phyloP scores from a whole-genome alignment of 2,797 vertebrate species.

The Cossypha caffra region DNA sequence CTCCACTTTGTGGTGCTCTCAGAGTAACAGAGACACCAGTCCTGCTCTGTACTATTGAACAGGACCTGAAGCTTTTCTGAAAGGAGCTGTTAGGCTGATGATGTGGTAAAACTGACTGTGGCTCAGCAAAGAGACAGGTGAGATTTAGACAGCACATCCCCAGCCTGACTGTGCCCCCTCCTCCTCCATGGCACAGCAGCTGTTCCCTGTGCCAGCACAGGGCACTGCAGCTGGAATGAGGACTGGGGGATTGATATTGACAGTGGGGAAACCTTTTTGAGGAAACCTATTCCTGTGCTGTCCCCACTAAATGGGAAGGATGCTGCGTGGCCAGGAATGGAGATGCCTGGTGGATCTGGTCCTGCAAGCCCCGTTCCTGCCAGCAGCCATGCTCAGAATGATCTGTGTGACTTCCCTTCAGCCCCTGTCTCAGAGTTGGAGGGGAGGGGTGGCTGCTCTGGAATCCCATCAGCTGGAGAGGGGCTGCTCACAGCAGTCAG shows the following conservation, averaged over 20 bases:
- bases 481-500: neutral
- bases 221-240: neutral
- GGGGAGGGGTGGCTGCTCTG: neutral
- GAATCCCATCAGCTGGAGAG: neutral
- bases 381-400: neutral
- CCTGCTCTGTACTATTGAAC: neutral
- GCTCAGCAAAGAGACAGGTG: neutral
- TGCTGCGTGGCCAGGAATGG: neutral
- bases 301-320: neutral
- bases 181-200: neutral
- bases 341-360: neutral
- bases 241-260: neutral
- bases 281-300: neutral
- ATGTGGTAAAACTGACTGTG: fast-evolving
- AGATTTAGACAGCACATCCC: neutral
- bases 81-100: neutral
- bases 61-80: neutral
- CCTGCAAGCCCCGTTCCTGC: neutral
- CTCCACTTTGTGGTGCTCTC: neutral
- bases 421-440: neutral
- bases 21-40: neutral
- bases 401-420: neutral
- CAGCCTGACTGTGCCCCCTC: neutral
- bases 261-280: neutral
- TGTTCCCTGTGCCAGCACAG: neutral